A percentile compares a stretch with the other conserved stretches of the same genome.
Evolutionary conservation across 2,888 invertebrate genomes (phyloP).

Genomic region (Barypeithes pellucidus): DNA sequence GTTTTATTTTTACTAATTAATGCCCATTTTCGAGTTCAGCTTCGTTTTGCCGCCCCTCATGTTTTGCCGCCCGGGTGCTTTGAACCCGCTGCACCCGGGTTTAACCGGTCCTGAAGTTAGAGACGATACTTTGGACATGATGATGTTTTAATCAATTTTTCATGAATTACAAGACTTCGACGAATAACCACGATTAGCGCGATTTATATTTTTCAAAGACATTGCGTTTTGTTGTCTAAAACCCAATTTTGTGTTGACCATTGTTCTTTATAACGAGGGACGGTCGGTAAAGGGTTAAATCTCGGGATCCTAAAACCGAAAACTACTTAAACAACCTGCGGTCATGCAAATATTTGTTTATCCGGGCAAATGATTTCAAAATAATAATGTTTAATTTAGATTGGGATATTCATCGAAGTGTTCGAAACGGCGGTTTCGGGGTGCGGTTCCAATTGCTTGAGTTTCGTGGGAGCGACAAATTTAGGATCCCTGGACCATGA

Average conservation of each 20-base stretch:
- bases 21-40: too few relatives aligned
- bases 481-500: constrained; percentile 45
- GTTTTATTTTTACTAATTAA: too few relatives aligned
- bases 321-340: constrained; percentile 43
- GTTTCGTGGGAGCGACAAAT: constrained; percentile 49
- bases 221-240: too few relatives aligned
- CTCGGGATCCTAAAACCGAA: constrained; percentile 23
- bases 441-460: constrained; percentile 45
- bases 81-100: too few relatives aligned
- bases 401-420: constrained; percentile 52
- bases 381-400: constrained; percentile 53
- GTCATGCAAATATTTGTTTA: constrained; percentile 54
- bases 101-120: too few relatives aligned
- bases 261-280: background rate
- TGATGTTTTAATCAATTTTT: too few relatives aligned
- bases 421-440: constrained; percentile 45
- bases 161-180: too few relatives aligned
- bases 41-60: too few relatives aligned
- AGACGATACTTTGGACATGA: too few relatives aligned
- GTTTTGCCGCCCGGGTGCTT: too few relatives aligned
- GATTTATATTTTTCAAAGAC: too few relatives aligned
- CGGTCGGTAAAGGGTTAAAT: constrained; percentile 4
- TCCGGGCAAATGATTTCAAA: constrained; percentile 52
- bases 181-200: too few relatives aligned
- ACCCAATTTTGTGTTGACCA: background rate